Evolutionary conservation across 2,888 invertebrate genomes (phyloP).

Genomic region (Eilema sororculum): DNA sequence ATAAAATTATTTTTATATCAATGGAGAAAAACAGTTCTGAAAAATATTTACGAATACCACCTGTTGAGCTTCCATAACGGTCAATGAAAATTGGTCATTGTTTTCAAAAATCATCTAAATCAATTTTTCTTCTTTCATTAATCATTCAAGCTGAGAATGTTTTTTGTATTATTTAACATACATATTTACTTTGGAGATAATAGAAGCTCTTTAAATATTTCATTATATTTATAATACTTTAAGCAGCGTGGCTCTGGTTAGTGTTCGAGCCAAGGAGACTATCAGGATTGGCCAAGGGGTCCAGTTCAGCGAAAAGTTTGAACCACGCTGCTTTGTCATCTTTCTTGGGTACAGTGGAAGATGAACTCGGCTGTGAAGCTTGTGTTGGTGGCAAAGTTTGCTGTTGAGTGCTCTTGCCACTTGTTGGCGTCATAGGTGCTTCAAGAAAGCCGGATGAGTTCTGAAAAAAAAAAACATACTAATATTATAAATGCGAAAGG

Average conservation of each 20-base stretch:
- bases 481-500: no score
- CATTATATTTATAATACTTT: conserved; percentile 38
- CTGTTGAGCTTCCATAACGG: background rate
- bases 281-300: conserved; percentile 96
- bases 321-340: conserved; percentile 91
- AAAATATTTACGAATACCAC: background rate
- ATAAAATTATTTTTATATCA: background rate
- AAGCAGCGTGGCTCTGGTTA: conserved; percentile 85
- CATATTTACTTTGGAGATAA: background rate
- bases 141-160: background rate
- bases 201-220: conserved; percentile 7
- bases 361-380: conserved; percentile 48
- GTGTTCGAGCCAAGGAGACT: conserved; percentile 76
- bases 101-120: background rate
- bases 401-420: conserved; percentile 48
- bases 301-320: conserved; percentile 96
- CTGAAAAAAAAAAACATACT: conserved; percentile 69
- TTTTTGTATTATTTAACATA: background rate
- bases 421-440: conserved; percentile 60
- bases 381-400: conserved; percentile 44
- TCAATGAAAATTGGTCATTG: background rate
- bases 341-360: conserved; percentile 76
- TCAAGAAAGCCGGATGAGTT: conserved; percentile 63
- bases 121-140: background rate
- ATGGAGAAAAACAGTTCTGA: background rate